Base-by-base conservation (phyloP, 2,888 invertebrate species). In the Polia nebulosa region DNA sequence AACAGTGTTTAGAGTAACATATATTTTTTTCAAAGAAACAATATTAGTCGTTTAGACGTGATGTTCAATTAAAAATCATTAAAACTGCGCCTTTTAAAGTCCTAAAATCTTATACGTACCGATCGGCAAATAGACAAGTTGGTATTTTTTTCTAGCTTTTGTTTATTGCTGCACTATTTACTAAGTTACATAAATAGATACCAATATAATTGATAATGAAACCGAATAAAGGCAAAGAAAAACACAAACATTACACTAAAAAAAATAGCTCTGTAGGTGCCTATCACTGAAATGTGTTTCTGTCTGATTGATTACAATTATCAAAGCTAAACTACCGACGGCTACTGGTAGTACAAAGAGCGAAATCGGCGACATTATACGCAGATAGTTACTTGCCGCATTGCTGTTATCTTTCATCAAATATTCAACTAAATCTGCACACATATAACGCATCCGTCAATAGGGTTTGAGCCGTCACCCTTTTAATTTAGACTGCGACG, bases 401-500 rank as follows among this genome's bases (percentile, higher is more conserved):
- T 66, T n/a, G 78, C 88, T 88, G 91, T 91, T 92, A 91, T 93
- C 91, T 90, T 90, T 91, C 87, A 91, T 94, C 89, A 91, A 92
- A 91, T 92, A 92, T 93, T 92, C 91, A 92, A 90, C 84, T 86
- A 90, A 92, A 93, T 93, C 91, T 89, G 88, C 90, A 91, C 91
- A 92, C 92, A 94, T 94, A 93, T 93, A 90, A 91, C 91, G 90
- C 91, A 93, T 91, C 88, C 93, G 91, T 95, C 95, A 93, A 95
- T 95, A 94, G 95, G 94, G 94, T 91, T 91, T 93, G 92, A 93
- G 87, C 94, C 93, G 93, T 95, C 95, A 95, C 95, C 95, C 95
- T 95, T 95, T 95, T 95, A 95, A 95, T 95, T 95, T 95, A 95
- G 92, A 93, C 86, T 92, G 89, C 91, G 91, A 90, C 94, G 94